A percentile compares a stretch with the other conserved stretches of the same genome.
Conservation (phyloP, 2,797 vertebrate genomes). For the Galagoides demidoff region DNA sequence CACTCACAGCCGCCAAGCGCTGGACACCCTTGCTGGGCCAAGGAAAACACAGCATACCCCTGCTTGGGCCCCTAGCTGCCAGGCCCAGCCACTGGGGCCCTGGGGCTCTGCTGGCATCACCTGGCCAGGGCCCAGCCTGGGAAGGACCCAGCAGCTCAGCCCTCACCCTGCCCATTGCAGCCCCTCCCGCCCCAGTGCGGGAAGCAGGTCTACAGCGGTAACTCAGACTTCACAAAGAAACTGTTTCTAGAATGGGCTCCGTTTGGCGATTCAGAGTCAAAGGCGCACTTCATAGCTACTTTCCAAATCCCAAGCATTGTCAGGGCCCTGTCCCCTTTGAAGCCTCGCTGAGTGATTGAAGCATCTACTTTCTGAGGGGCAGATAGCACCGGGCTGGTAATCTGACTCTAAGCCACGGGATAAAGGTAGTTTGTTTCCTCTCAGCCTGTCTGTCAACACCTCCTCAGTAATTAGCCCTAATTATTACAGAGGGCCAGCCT, state of each 20-base stretch:
- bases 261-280: slow-evolving; percentile 87
- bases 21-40: not conserved
- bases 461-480: slow-evolving; percentile 99
- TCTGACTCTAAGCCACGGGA: slow-evolving; percentile 99
- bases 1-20: not conserved
- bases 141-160: not conserved
- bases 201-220: slow-evolving; percentile 83
- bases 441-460: slow-evolving; percentile 99
- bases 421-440: slow-evolving; percentile 99
- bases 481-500: slow-evolving; percentile 99
- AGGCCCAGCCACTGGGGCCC: not conserved
- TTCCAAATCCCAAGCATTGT: slow-evolving; percentile 89
- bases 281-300: slow-evolving; percentile 91
- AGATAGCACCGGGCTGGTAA: slow-evolving; percentile 99
- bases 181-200: slow-evolving; percentile 65
- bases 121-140: not conserved
- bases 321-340: slow-evolving; percentile 90
- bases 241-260: slow-evolving; percentile 88
- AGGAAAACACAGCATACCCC: not conserved
- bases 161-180: not conserved
- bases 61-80: not conserved
- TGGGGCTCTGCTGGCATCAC: not conserved
- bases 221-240: slow-evolving; percentile 87
- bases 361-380: slow-evolving; percentile 94
- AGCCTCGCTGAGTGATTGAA: slow-evolving; percentile 93